Percentiles rank a stretch among this genome's conserved stretches.
Evolutionary conservation across 2,888 invertebrate species (phyloP).

Genomic region (Acronicta aceris): DNA sequence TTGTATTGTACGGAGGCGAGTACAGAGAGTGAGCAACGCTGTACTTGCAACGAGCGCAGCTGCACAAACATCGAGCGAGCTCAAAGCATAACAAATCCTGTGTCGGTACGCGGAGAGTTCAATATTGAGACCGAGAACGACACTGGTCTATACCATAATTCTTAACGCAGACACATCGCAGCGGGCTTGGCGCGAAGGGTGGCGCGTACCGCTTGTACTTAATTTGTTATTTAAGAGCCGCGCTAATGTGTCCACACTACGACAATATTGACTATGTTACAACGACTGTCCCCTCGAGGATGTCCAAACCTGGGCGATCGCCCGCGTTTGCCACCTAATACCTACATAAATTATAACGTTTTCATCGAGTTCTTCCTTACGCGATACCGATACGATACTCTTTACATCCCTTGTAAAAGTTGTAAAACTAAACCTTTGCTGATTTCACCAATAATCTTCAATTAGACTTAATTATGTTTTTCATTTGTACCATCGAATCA

Average conservation of each 20-base stretch:
- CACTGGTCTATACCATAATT: slow-evolving; percentile 7
- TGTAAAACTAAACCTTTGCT: too few species aligned
- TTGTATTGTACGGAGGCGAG: slow-evolving; percentile 73
- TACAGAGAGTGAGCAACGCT: slow-evolving; percentile 46
- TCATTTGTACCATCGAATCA: background rate
- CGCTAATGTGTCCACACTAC: slow-evolving; percentile 38
- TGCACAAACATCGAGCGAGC: slow-evolving; percentile 58
- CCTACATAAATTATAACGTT: too few species aligned
- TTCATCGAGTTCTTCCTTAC: too few species aligned
- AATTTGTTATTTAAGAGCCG: slow-evolving; percentile 48
- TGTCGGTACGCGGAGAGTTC: background rate
- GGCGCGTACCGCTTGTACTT: slow-evolving; percentile 28
- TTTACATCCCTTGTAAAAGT: too few species aligned
- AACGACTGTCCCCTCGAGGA: background rate
- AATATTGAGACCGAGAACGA: background rate
- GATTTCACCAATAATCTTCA: too few species aligned
- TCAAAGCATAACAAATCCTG: slow-evolving; percentile 18
- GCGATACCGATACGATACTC: too few species aligned
- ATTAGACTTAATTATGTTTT: too few species aligned
- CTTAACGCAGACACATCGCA: background rate
- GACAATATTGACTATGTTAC: slow-evolving; percentile 60
- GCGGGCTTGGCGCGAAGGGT: slow-evolving; percentile 10
- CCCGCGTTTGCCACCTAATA: background rate
- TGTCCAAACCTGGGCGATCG: too few species aligned
- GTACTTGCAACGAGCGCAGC: slow-evolving; percentile 50